Percentiles rank a stretch among this genome's conserved stretches.
These are phyloP conservation scores for Sula dactylatra DNA, from an alignment of 2,113 vertebrate genomes.

Conservation along the genomic window DNA sequence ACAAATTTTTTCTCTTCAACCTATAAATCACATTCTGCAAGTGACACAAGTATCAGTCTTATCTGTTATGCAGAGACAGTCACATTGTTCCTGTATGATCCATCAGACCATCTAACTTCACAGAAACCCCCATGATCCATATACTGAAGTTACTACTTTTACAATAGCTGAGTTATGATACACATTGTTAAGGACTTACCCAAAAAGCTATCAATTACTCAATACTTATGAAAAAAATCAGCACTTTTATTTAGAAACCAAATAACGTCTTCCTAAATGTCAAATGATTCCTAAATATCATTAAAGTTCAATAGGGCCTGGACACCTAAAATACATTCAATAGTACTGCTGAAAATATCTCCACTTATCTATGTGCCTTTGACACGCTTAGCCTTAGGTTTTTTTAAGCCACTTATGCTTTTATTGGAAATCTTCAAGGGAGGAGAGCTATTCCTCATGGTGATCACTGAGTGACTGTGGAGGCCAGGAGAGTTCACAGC, in stretches of 20 bases:
- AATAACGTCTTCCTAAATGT: not conserved
- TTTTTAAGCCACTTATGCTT: not conserved
- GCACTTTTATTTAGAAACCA: not conserved
- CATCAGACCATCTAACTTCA: not conserved
- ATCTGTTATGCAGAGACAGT: not conserved
- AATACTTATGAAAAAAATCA: not conserved
- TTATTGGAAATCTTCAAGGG: not conserved
- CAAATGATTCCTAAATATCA: not conserved
- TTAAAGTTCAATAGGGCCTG: not conserved
- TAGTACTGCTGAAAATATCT: not conserved
- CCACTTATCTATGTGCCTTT: not conserved
- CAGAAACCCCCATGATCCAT: not conserved
- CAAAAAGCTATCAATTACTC: not conserved
- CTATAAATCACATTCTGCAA: not conserved
- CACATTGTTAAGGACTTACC: not conserved
- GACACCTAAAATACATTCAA: not conserved
- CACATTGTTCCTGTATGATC: not conserved
- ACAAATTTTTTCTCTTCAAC: not conserved
- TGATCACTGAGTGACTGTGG: not conserved
- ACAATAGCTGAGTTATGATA: not conserved
- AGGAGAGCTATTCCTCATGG: not conserved
- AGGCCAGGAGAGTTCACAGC: not conserved
- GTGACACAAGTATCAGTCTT: not conserved
- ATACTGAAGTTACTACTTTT: not conserved
- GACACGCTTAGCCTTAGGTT: not conserved